Evolutionary conservation across 2,888 invertebrate genomes (phyloP).

Genomic region (Papilio demoleus): DNA sequence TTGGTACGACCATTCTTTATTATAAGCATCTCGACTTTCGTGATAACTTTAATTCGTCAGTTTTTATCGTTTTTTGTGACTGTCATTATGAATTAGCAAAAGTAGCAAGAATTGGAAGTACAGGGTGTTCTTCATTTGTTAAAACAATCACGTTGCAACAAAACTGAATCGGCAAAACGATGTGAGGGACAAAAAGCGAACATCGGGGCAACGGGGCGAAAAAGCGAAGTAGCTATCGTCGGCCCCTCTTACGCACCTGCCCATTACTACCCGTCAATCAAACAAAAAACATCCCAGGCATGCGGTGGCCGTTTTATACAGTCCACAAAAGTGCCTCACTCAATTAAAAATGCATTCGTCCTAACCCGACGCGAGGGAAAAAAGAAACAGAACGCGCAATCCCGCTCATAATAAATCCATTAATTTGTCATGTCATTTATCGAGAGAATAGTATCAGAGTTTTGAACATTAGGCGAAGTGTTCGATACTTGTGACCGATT

Average conservation of each 20-base stretch:
- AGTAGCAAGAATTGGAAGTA: not conserved
- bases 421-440: constrained; percentile 83
- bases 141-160: constrained; percentile 66
- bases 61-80: not conserved
- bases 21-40: not conserved
- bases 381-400: constrained; percentile 70
- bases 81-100: not conserved
- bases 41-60: not conserved
- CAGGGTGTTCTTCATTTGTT: constrained; percentile 41
- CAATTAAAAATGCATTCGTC: constrained; percentile 84
- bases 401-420: constrained; percentile 82
- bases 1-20: no score
- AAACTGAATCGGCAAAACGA: constrained; percentile 64
- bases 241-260: constrained; percentile 77
- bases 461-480: constrained; percentile 63
- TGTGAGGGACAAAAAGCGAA: constrained; percentile 68
- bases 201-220: constrained; percentile 65
- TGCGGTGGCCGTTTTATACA: constrained; percentile 81
- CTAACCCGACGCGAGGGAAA: constrained; percentile 74
- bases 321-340: constrained; percentile 82
- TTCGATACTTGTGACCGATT: constrained; percentile 62
- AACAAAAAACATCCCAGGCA: constrained; percentile 78
- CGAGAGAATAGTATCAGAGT: constrained; percentile 67
- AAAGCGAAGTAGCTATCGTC: constrained; percentile 80
- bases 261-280: constrained; percentile 83